Conservation (phyloP, 2,113 vertebrate species). For the Ageneiosus marmoratus region DNA sequence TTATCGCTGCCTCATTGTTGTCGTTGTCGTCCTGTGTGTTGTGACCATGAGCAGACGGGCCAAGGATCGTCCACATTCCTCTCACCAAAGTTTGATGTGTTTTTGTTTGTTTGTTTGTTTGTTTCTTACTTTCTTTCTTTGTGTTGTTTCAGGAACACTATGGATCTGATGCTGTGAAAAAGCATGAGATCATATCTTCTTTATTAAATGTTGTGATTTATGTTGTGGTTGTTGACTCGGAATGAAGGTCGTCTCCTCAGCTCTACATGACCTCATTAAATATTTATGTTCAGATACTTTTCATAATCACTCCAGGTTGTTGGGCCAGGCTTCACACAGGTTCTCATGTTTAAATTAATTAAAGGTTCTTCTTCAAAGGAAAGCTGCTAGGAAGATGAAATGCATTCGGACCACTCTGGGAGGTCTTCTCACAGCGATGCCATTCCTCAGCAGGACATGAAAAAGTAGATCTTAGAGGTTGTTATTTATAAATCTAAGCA, state of each 20-base stretch:
- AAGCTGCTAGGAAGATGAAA: background rate
- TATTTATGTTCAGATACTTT: constrained; percentile 41
- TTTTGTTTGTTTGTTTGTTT: too few species aligned
- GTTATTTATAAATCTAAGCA: background rate
- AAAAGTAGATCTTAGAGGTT: background rate
- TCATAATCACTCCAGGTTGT: constrained; percentile 24
- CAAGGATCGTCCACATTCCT: constrained; percentile 48
- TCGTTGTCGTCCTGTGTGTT: constrained; percentile 18
- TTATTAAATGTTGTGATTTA: background rate
- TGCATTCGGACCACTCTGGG: background rate
- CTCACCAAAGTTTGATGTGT: constrained; percentile 45
- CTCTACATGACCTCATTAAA: constrained; percentile 49
- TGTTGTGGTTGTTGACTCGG: constrained; percentile 12
- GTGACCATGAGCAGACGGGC: constrained; percentile 5
- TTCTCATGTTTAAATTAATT: background rate
- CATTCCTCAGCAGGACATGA: background rate
- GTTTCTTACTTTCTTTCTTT: background rate
- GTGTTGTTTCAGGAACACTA: constrained; percentile 18
- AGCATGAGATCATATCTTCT: constrained; percentile 5
- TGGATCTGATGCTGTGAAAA: background rate
- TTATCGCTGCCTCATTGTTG: background rate
- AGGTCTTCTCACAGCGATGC: background rate
- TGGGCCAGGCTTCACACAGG: background rate
- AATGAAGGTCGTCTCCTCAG: constrained; percentile 34
- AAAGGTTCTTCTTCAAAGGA: background rate